phyloP scores from a whole-genome alignment of 1,140 invertebrate genomes.

The Sycophila sp. region DNA sequence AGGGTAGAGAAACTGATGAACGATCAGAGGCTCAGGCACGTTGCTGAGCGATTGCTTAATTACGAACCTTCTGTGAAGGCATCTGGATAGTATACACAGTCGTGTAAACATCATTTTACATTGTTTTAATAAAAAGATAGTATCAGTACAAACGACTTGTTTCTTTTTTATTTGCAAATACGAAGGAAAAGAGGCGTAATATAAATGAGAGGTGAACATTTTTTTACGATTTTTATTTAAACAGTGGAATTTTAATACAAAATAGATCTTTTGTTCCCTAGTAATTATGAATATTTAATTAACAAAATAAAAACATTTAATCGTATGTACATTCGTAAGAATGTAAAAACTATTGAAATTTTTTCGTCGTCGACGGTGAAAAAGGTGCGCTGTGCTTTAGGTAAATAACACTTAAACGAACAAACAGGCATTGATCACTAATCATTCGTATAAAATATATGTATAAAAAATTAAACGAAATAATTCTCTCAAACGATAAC shows the following conservation, averaged over 20 bases:
- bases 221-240: slow-evolving; percentile 31
- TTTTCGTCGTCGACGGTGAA: slow-evolving; percentile 1
- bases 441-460: neutral
- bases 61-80: slow-evolving; percentile 45
- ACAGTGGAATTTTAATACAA: slow-evolving; percentile 32
- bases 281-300: neutral
- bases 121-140: neutral
- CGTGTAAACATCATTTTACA: neutral
- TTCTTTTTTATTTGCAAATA: neutral
- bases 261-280: slow-evolving; percentile 26
- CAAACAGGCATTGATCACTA: neutral
- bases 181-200: neutral
- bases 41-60: slow-evolving; percentile 48
- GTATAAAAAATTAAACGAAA: neutral
- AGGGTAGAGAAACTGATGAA: slow-evolving; percentile 47
- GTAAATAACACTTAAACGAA: too few relatives aligned
- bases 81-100: too few relatives aligned
- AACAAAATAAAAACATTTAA: slow-evolving; percentile 19
- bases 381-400: slow-evolving; percentile 15
- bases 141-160: neutral
- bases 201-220: too few relatives aligned
- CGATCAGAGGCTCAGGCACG: slow-evolving; percentile 3
- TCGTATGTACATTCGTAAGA: slow-evolving; percentile 9
- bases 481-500: too few relatives aligned
- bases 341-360: neutral